Percentiles rank a stretch among this genome's conserved stretches.
Evolutionary conservation across 1,140 invertebrate genomes (phyloP).

Genomic region (Lucilia cuprina): DNA sequence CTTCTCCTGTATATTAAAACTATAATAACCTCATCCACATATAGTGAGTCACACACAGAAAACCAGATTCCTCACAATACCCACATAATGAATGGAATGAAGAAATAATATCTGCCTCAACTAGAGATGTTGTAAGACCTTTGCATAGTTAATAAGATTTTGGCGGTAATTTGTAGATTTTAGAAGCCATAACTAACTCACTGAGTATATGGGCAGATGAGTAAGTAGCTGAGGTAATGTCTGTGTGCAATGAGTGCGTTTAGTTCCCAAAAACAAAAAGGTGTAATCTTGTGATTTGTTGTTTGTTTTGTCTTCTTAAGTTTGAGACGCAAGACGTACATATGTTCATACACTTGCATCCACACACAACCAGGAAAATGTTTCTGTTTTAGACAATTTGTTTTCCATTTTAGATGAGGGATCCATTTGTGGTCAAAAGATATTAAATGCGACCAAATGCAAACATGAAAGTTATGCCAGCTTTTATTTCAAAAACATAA

Average conservation of each 20-base stretch:
- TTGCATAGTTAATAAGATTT: conserved; percentile 28
- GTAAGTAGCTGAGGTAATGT: neutral
- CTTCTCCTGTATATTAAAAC: too few relatives aligned
- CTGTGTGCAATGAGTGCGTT: too few relatives aligned
- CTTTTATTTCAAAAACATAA: neutral
- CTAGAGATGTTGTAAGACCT: neutral
- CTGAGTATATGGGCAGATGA: neutral
- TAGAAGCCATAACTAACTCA: neutral
- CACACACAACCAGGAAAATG: neutral
- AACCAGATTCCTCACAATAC: too few relatives aligned
- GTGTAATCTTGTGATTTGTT: neutral
- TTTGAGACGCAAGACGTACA: neutral
- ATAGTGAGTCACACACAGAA: too few relatives aligned
- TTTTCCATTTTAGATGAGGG: neutral
- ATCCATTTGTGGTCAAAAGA: neutral
- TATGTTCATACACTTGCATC: neutral
- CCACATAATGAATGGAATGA: neutral
- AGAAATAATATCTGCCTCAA: neutral
- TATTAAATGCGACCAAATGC: neutral
- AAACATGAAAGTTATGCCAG: neutral
- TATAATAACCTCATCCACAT: too few relatives aligned
- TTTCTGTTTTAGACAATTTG: neutral
- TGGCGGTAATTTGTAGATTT: conserved; percentile 31
- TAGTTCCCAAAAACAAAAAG: neutral
- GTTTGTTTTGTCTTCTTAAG: neutral